Evolutionary conservation across 2,888 invertebrate species (phyloP).

Genomic region (Willowsia nigromaculata): DNA sequence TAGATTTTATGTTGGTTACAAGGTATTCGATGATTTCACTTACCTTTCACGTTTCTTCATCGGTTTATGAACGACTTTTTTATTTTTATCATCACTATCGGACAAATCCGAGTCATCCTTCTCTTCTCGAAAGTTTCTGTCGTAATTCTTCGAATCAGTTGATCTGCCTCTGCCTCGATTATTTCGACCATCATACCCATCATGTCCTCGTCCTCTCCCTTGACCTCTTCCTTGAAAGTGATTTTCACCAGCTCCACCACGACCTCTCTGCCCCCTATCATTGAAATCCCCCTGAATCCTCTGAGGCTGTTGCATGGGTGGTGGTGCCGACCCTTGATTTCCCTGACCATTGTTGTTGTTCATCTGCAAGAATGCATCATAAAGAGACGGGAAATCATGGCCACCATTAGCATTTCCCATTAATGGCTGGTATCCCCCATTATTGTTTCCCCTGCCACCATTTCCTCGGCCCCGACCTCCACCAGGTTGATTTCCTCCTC

Average conservation of each 20-base stretch:
- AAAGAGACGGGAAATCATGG: background rate
- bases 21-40: background rate
- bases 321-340: background rate
- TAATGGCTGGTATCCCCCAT: background rate
- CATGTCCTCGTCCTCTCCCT: background rate
- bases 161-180: background rate
- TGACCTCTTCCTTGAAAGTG: background rate
- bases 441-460: conserved; percentile 19
- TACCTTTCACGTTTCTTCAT: conserved; percentile 11
- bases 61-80: background rate
- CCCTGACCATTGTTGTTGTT: background rate
- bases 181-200: no score
- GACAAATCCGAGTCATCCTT: background rate
- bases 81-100: conserved; percentile 3
- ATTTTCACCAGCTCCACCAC: background rate
- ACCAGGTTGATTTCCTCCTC: background rate
- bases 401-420: background rate
- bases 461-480: conserved; percentile 17
- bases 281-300: background rate
- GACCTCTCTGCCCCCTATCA: background rate
- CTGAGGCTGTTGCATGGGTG: background rate
- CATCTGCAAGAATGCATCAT: background rate
- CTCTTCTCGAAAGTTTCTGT: background rate
- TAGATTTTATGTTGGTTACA: background rate
- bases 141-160: background rate